Evolutionary conservation across 2,888 invertebrate species (phyloP).

Genomic region (Drosophila kanekoi): DNA sequence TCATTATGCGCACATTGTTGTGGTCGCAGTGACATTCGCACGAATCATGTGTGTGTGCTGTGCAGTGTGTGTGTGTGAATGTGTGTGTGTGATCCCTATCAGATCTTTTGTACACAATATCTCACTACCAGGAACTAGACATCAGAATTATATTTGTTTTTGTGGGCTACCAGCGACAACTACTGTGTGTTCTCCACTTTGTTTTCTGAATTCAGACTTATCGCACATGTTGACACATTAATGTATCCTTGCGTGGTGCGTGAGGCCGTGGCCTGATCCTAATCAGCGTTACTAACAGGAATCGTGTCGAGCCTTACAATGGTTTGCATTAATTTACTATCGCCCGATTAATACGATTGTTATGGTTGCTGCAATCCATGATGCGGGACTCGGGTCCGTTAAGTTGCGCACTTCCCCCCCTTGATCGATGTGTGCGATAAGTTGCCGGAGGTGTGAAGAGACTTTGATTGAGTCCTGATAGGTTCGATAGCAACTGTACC

Average conservation of each 20-base stretch:
- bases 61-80: constrained; percentile 44
- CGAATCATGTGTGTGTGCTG: constrained; percentile 44
- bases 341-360: constrained; percentile 67
- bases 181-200: constrained; percentile 49
- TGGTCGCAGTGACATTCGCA: constrained; percentile 74
- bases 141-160: constrained; percentile 60
- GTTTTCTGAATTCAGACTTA: constrained; percentile 21
- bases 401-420: constrained; percentile 64
- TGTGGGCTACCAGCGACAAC: constrained; percentile 37
- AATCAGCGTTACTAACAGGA: constrained; percentile 80
- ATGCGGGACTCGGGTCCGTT: constrained; percentile 48
- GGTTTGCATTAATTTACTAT: constrained; percentile 72
- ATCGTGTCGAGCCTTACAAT: constrained; percentile 71
- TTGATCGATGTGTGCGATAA: constrained; percentile 65
- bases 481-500: constrained; percentile 50
- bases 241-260: constrained; percentile 71
- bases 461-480: constrained; percentile 65
- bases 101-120: constrained; percentile 40
- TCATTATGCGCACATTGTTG: constrained; percentile 80
- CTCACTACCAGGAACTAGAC: constrained; percentile 74
- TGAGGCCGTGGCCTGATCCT: constrained; percentile 70
- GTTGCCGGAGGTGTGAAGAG: constrained; percentile 68
- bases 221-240: constrained; percentile 81
- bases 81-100: constrained; percentile 61
- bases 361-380: constrained; percentile 44